These are phyloP conservation scores for Apamea monoglypha DNA, from an alignment of 2,888 invertebrate genomes.

Conservation along the genomic window DNA sequence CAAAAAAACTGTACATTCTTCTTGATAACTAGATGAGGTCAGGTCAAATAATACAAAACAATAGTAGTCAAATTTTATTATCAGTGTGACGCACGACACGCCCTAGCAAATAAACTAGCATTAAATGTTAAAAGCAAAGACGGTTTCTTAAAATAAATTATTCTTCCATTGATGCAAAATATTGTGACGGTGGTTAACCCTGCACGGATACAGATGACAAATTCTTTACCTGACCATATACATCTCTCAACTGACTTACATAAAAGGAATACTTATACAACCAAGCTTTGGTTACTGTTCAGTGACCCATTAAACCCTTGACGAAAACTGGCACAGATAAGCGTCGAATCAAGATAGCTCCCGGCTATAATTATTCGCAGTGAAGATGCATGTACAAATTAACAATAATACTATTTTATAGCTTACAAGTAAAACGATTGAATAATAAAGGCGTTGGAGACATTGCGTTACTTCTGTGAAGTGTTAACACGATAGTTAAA, in stretches of 20 bases:
- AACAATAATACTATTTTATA: conserved; percentile 72
- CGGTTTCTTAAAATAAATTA: conserved; percentile 76
- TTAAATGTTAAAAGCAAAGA: conserved; percentile 82
- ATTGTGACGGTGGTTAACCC: conserved; percentile 64
- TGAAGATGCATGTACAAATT: conserved; percentile 62
- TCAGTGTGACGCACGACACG: conserved; percentile 75
- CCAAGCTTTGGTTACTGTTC: conserved; percentile 57
- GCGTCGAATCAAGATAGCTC: conserved; percentile 44
- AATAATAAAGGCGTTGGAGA: conserved; percentile 64
- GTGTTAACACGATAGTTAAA: conserved; percentile 32
- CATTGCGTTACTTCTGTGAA: conserved; percentile 42
- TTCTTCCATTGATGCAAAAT: conserved; percentile 60
- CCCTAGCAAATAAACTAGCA: conserved; percentile 81
- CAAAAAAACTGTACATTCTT: neutral
- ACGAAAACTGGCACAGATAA: conserved; percentile 28
- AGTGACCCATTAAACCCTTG: conserved; percentile 42
- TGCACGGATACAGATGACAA: conserved; percentile 50
- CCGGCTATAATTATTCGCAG: conserved; percentile 19
- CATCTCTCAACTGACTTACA: conserved; percentile 57
- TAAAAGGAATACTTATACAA: conserved; percentile 50
- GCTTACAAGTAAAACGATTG: conserved; percentile 66
- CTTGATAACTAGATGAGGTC: neutral
- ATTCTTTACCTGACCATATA: conserved; percentile 46
- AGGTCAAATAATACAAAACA: conserved; percentile 59
- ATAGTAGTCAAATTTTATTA: conserved; percentile 79